phyloP scores from a whole-genome alignment of 1,140 invertebrate genomes.

The Homarus americanus region DNA sequence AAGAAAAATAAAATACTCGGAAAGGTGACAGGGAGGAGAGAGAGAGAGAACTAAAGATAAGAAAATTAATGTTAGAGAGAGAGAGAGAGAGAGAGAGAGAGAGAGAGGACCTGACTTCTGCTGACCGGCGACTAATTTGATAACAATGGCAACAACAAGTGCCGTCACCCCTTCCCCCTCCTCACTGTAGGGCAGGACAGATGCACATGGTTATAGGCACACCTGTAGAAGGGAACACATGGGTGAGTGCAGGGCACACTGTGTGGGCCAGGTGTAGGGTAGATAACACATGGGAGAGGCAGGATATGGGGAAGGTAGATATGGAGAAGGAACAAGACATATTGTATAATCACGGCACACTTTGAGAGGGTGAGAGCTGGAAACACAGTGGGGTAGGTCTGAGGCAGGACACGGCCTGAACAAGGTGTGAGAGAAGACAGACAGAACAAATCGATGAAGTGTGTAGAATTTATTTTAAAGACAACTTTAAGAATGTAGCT shows the following conservation, averaged over 20 bases:
- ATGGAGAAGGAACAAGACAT: too few species aligned
- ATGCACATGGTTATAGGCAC: background rate
- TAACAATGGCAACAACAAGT: conserved; percentile 20
- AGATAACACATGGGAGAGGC: background rate
- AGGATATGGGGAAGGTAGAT: background rate
- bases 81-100: background rate
- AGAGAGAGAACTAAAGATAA: background rate
- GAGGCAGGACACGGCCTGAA: too few species aligned
- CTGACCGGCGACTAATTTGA: conserved; percentile 10
- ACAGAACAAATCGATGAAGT: too few species aligned
- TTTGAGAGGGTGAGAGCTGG: too few species aligned
- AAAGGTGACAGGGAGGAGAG: background rate
- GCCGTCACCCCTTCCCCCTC: background rate
- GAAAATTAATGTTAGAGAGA: background rate
- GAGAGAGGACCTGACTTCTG: background rate
- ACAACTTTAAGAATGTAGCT: too few species aligned
- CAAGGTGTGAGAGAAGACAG: too few species aligned
- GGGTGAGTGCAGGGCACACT: background rate
- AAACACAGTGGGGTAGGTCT: too few species aligned
- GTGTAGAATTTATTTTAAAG: too few species aligned
- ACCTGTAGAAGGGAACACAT: background rate
- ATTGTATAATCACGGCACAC: too few species aligned
- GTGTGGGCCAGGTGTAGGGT: background rate
- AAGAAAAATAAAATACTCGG: background rate
- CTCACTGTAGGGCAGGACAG: background rate